Evolutionary conservation across 1,140 invertebrate genomes (phyloP), one percentile per base, ranked within the genome.

Genomic region (Bombus impatiens): DNA sequence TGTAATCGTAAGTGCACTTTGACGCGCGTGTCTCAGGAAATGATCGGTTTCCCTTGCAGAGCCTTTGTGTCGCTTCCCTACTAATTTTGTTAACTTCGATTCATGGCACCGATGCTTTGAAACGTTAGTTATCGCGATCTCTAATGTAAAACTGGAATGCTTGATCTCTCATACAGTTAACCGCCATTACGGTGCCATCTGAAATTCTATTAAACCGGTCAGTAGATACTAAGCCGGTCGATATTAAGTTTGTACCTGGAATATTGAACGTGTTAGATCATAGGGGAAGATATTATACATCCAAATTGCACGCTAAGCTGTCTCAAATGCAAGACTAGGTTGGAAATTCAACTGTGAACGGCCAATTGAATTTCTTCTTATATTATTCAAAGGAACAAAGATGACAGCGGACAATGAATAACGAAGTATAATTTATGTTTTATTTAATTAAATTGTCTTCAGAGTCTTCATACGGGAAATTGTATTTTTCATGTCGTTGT

Each of bases 181-280:
- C 53, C 32, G 37, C 10, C 47, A 44, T 44, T 35, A 44, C 40
- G 28, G 67, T 71, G 77, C 13, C 77, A 84, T 62, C 57, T 59
- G 82, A 79, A 79, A 84, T 84, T 84, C 77, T 79, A 84, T 84
- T 71, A 68, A 62, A 71, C 67, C 47, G 82, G n/a, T 47, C 82
- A 67, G 59, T 62, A 53, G 67, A 59, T 70, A 68, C 53, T 25
- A 37, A 10, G 75, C 35, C 32, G 67, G n/a, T 70, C 68, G 67
- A 84, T 84, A 79, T 79, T 84, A 79, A 71, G 67, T 84, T 84
- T 70, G 47, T 59, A 59, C 40, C 32, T 25, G 62, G 82, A 59
- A 68, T 84, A 84, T 79, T 79, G 82, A 42, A 79, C 28, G 67
- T 37, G 78, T 84, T 79, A 71, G 65, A 68, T 65, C 67, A 40